Evolutionary conservation across 1,140 invertebrate genomes (phyloP).

Genomic region (Pseudomyrmex flavicornis): DNA sequence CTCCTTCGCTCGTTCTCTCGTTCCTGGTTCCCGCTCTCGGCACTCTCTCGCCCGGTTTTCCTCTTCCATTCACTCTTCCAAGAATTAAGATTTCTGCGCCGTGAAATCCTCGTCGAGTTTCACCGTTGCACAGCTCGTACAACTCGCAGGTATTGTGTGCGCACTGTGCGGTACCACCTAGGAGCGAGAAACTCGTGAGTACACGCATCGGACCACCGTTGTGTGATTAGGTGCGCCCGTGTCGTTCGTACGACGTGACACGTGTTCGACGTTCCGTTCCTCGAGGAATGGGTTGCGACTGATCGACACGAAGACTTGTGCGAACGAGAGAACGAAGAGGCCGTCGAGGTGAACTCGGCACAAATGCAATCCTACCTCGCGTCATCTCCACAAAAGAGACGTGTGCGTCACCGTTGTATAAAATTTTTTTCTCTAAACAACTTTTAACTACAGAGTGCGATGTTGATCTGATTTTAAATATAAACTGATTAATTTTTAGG

Average conservation of each 20-base stretch:
- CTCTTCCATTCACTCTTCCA: constrained; percentile 60
- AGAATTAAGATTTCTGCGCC: constrained; percentile 76
- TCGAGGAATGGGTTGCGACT: constrained; percentile 41
- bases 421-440: constrained; percentile 13
- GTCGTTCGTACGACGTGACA: constrained; percentile 56
- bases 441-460: neutral
- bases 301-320: constrained; percentile 39
- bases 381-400: constrained; percentile 24
- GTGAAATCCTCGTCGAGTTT: constrained; percentile 72
- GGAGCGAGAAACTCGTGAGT: constrained; percentile 62
- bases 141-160: constrained; percentile 61
- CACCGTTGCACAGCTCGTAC: constrained; percentile 67
- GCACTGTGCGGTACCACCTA: constrained; percentile 55
- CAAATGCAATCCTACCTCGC: constrained; percentile 18
- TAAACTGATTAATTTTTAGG: neutral
- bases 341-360: neutral
- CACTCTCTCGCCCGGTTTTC: constrained; percentile 22
- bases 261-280: constrained; percentile 53
- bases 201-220: constrained; percentile 65
- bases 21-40: constrained; percentile 6
- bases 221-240: constrained; percentile 69
- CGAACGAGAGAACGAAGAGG: constrained; percentile 38
- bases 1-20: neutral
- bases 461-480: neutral
- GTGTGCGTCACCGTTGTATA: neutral